Evolutionary conservation across 2,113 vertebrate genomes (phyloP), one percentile per base, ranked within the genome.

Genomic region (Seriola rivoliana): DNA sequence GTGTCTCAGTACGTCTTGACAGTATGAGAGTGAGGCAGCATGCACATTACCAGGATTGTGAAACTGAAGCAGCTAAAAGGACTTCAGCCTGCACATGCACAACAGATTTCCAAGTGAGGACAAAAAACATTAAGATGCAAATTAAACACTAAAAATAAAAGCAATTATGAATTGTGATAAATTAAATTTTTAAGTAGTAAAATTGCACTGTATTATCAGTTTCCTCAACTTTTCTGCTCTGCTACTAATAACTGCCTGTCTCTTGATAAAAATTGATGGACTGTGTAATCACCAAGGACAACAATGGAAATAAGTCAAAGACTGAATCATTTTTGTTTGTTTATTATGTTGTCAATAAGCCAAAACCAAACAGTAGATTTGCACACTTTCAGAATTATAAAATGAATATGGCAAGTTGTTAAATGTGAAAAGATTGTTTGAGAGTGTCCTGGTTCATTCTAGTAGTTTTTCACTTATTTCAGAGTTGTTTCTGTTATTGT

Each of bases 401-500:
- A 52, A 52, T 52, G 7, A 52, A 21, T 7, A 19, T 8, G 7
- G 48, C 8, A 52, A 8, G 19, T 52, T 52, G 13, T 50, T 13
- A 10, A 40, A 9, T 46, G 2, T 36, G 0, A 55, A 42, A 1
- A 48, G 13, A 48, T 19, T 52, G 17, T 52, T 7, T 52, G 11
- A 55, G 57, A n/a, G 4, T 36, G n/a, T 21, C 19, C 32, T 57
- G 32, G 44, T 72, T 71, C 46, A 58, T 67, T 40, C 42, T 7
- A 4, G 69, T 8, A 4, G 1, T 46, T 55, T 62, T 71, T 55
- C 34, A 13, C 19, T 55, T 78, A 38, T 63, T 76, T 62, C 17
- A 36, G 13, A 42, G 9, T 63, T 8, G 13, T 75, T 69, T 73
- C 19, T 38, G 69, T 48, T 34, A 75, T 72, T 75, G 68, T 16